Evolutionary conservation across 2,888 invertebrate genomes (phyloP).

Genomic region (Rotaria magnacalcarata): DNA sequence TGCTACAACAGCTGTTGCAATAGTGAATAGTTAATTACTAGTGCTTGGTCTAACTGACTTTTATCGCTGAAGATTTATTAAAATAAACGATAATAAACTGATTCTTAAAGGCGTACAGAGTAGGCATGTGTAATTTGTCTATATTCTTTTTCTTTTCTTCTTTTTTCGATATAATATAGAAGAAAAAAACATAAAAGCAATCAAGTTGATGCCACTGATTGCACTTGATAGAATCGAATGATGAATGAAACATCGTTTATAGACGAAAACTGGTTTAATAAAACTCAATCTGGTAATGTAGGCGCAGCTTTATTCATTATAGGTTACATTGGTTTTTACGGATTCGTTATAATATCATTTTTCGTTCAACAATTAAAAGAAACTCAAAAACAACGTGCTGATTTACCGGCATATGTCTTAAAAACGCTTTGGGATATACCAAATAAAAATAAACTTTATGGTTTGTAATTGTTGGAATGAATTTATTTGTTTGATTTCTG

Average conservation of each 20-base stretch:
- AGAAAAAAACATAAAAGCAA: not conserved
- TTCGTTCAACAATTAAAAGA: slow-evolving; percentile 29
- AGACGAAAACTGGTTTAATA: not conserved
- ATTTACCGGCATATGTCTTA: slow-evolving; percentile 3
- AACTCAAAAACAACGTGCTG: not conserved
- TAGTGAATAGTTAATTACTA: not conserved
- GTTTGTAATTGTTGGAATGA: not conserved
- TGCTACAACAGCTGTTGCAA: not conserved
- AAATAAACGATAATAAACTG: not conserved
- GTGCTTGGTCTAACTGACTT: not conserved
- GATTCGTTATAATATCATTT: not conserved
- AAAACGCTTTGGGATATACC: slow-evolving; percentile 27
- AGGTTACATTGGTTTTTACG: not conserved
- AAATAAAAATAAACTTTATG: slow-evolving; percentile 34
- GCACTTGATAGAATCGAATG: not conserved
- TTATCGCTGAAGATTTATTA: not conserved
- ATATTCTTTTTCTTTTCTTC: not conserved
- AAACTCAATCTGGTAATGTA: not conserved
- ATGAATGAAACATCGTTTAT: not conserved
- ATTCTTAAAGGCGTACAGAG: not conserved
- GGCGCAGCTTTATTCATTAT: slow-evolving; percentile 7
- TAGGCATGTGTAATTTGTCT: not conserved
- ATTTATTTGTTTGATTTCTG: not conserved
- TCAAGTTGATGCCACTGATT: not conserved
- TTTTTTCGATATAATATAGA: not conserved